These are phyloP conservation scores for Apocrypta bakeri DNA, from an alignment of 1,140 invertebrate species.

Conservation along the genomic window DNA sequence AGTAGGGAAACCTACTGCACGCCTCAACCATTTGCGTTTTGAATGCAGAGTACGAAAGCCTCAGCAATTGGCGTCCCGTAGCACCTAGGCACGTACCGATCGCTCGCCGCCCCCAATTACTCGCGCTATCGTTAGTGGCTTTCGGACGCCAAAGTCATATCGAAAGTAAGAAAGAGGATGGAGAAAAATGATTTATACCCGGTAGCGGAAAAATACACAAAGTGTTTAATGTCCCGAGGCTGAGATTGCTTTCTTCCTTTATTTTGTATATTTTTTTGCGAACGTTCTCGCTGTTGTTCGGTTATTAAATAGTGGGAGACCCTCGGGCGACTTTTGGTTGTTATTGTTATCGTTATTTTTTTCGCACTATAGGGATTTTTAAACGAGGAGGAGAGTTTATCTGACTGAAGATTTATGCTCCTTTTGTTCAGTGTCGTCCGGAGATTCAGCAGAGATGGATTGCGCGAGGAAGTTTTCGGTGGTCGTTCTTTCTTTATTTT, in stretches of 20 bases:
- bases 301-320: not conserved
- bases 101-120: slow-evolving; percentile 55
- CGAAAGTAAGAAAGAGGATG: slow-evolving; percentile 11
- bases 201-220: not conserved
- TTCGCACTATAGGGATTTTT: not conserved
- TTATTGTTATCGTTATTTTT: not conserved
- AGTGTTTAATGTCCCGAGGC: slow-evolving; percentile 5
- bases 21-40: slow-evolving; percentile 12
- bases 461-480: not conserved
- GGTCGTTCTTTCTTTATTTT: not conserved
- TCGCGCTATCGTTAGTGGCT: slow-evolving; percentile 56
- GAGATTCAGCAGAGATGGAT: slow-evolving; percentile 1
- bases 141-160: slow-evolving; percentile 50
- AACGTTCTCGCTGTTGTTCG: not conserved
- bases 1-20: not conserved
- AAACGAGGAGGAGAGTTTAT: slow-evolving; percentile 15
- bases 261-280: not conserved
- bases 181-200: not conserved
- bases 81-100: slow-evolving; percentile 47
- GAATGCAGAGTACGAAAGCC: slow-evolving; percentile 37
- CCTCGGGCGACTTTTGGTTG: not conserved
- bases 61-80: slow-evolving; percentile 52
- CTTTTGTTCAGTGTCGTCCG: not conserved
- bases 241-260: not conserved
- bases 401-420: not conserved